These are phyloP conservation scores for Psittacula cyanocephala DNA, from an alignment of 2,113 vertebrate species.

Conservation along the genomic window DNA sequence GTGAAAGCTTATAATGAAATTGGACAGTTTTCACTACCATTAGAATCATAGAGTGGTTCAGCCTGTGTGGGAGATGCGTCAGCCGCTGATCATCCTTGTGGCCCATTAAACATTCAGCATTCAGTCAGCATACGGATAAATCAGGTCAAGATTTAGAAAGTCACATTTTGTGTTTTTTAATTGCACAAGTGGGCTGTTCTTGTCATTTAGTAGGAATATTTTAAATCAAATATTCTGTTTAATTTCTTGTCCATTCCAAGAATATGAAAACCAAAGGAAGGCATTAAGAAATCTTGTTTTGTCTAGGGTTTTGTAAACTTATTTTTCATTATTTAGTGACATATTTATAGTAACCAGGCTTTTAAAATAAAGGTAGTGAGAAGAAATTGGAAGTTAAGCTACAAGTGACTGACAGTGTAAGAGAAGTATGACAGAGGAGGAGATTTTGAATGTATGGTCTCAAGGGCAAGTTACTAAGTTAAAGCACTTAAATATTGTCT, in stretches of 20 bases:
- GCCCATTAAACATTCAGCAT: not conserved
- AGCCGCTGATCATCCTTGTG: not conserved
- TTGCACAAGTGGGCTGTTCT: not conserved
- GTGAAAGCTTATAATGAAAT: not conserved
- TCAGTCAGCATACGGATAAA: not conserved
- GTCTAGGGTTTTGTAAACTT: not conserved
- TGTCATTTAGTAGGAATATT: not conserved
- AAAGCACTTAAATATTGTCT: not conserved
- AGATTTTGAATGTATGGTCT: not conserved
- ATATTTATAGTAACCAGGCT: not conserved
- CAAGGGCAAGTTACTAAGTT: not conserved
- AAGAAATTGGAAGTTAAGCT: not conserved
- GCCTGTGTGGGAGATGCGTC: not conserved
- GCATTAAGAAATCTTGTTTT: not conserved
- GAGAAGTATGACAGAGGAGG: not conserved
- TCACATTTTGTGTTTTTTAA: not conserved
- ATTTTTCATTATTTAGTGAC: not conserved
- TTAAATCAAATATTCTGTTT: not conserved
- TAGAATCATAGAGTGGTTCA: not conserved
- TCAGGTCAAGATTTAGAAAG: not conserved
- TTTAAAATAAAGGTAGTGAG: not conserved
- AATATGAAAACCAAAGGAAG: not conserved
- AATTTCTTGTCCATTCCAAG: not conserved
- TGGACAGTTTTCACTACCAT: not conserved
- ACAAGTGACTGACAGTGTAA: not conserved